Base-by-base conservation (phyloP, 2,113 vertebrate genomes). In the Chrysemys picta region DNA sequence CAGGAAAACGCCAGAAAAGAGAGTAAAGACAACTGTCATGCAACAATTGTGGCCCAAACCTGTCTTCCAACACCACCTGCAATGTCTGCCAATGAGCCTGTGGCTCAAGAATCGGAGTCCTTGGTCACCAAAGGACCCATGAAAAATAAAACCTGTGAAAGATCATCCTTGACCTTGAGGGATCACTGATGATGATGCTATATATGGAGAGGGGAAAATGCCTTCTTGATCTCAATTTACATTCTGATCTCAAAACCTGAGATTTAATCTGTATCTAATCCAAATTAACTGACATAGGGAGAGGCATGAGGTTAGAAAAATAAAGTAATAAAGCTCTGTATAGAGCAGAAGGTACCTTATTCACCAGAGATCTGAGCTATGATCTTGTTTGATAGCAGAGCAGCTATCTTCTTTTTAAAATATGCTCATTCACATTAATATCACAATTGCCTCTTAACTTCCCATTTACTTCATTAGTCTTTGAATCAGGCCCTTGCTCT, bases 231-330 rank as follows among this genome's bases (percentile, higher is more conserved):
- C 93, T 95, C 93, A 96, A 84, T 97, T 97, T 96, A 94, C 69
- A 95, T 89, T 97, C 96, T 96, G 96, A 96, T 72, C 65, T 72
- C 35, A 72, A 72, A 97, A 65, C 84, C 82, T 89, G 92, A 96
- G 65, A 97, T 57, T 85, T 92, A 92, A 96, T 97, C 91, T 96
- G 75, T 96, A 96, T 96, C 96, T 97, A 90, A 96, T 95, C 91
- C 89, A 96, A 97, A 97, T 97, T 96, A 97, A 97, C 89, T 96
- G 89, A 62, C 96, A 96, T 89, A 93, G 78, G 94, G 96, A 94
- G 85, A 97, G 49, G 42, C 91, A 97, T 92, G 92, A 96, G 84
- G 88, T 91, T 95, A 95, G 95, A 97, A 72, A 94, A 93, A 87
- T 96, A 96, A 95, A 95, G 93, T 96, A 97, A 95, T 96, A 96